Conservation (phyloP, 2,797 vertebrate species). For the Notolabrus celidotus region DNA sequence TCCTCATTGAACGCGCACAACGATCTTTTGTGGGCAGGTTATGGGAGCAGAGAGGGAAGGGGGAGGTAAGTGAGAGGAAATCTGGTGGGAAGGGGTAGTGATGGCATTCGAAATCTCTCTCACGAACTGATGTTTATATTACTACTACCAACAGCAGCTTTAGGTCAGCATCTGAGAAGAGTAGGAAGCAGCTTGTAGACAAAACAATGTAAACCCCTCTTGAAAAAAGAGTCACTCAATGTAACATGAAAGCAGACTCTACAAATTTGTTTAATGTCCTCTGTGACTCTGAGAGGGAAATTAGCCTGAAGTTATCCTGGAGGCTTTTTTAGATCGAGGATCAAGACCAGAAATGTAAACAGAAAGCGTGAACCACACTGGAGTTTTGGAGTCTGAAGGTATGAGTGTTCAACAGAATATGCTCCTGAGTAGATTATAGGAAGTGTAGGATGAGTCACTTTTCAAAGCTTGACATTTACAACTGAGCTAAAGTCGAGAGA, state of each 20-base stretch:
- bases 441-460: not conserved
- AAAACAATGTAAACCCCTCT: not conserved
- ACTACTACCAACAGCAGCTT: too few relatives aligned
- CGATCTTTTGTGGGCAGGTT: too few relatives aligned
- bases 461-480: not conserved
- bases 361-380: not conserved
- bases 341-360: not conserved
- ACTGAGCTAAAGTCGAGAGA: not conserved
- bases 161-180: too few relatives aligned
- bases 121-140: too few relatives aligned
- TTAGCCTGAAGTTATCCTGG: not conserved
- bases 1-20: too few relatives aligned
- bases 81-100: too few relatives aligned
- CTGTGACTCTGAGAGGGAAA: not conserved
- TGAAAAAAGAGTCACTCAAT: not conserved
- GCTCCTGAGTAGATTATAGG: not conserved
- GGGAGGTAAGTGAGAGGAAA: too few relatives aligned
- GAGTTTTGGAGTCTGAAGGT: not conserved
- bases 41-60: too few relatives aligned
- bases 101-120: too few relatives aligned
- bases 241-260: not conserved
- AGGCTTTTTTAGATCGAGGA: not conserved
- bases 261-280: not conserved
- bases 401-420: not conserved
- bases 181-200: too few relatives aligned